Evolutionary conservation across 2,797 vertebrate species (phyloP), one percentile per base, ranked within the genome.

Genomic region (Emydoidea blandingii): DNA sequence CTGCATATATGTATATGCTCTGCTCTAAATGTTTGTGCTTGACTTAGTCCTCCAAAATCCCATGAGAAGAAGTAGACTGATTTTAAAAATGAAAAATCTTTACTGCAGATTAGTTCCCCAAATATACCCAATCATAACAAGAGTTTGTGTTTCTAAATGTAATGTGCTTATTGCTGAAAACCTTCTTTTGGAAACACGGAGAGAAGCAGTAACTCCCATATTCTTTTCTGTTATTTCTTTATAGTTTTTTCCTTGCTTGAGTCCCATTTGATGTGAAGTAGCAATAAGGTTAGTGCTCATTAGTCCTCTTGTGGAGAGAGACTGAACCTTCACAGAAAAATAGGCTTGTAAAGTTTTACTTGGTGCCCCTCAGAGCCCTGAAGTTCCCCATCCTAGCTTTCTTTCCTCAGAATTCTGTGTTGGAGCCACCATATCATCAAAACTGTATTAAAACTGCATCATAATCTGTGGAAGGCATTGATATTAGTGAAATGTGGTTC

Each of bases 41-140:
- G 4, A 62, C 62, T 82, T 80, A 4, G 12, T 57, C 85, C 34
- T 52, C 76, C 62, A 78, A 78, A 90, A 52, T 34, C 49, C 5
- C 14, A 86, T 92, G 31, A 34, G 3, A 14, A 19, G 37, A 52
- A 19, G 37, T 3, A 8, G 1, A 0, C 2, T 0, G 6, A 52
- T 54, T 49, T 31, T 68, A 41, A 74, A 62, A 74, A 44, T 25
- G 68, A 74, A 74, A 37, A 74, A 41, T 25, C 19, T 41, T 44
- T 44, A 74, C 8, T 34, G n/a, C 68, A 74, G 34, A 44, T 25
- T 74, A 44, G 18, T 25, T 21, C 21, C 37, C 19, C n/a, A 72
- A 25, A 37, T 3, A 1, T 10, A 11, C 2, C 14, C 84, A 41
- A 0, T 65, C 34, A 8, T 79, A 56, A 49, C 12, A 41, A 57